These are phyloP conservation scores for Aethes cnicana DNA, from an alignment of 2,888 invertebrate species.

Conservation along the genomic window DNA sequence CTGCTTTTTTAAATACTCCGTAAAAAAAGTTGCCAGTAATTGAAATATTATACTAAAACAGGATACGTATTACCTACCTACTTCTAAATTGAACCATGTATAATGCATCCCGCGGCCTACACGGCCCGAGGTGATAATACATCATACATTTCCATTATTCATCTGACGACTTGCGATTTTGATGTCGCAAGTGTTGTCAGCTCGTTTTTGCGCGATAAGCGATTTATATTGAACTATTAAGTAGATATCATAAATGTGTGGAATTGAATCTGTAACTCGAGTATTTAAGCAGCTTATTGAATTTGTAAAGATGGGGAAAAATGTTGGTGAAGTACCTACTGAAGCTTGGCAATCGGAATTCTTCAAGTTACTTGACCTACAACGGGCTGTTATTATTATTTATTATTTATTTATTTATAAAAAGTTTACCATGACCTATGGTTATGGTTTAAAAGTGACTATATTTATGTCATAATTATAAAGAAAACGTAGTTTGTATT, in stretches of 20 bases:
- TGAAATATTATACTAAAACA: no score
- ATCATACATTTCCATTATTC: constrained; percentile 72
- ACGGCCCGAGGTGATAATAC: constrained; percentile 57
- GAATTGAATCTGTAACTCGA: constrained; percentile 33
- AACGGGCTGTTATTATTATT: no score
- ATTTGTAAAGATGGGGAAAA: constrained; percentile 8
- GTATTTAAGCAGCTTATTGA: background rate
- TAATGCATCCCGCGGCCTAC: constrained; percentile 9
- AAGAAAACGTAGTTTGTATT: no score
- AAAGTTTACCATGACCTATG: no score
- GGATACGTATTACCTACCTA: no score
- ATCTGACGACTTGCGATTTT: constrained; percentile 66
- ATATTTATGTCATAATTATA: no score
- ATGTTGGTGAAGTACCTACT: background rate
- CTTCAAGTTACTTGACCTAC: no score
- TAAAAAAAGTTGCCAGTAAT: background rate
- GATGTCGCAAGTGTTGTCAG: constrained; percentile 59
- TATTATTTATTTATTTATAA: no score
- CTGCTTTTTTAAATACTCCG: background rate
- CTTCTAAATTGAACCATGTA: constrained; percentile 4
- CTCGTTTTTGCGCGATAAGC: constrained; percentile 56
- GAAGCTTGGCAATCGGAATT: constrained; percentile 3
- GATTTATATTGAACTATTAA: constrained; percentile 57
- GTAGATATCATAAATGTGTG: constrained; percentile 53
- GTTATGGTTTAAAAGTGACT: no score